Evolutionary conservation across 2,888 invertebrate species (phyloP).

Genomic region (Tanytarsus gracilentus): DNA sequence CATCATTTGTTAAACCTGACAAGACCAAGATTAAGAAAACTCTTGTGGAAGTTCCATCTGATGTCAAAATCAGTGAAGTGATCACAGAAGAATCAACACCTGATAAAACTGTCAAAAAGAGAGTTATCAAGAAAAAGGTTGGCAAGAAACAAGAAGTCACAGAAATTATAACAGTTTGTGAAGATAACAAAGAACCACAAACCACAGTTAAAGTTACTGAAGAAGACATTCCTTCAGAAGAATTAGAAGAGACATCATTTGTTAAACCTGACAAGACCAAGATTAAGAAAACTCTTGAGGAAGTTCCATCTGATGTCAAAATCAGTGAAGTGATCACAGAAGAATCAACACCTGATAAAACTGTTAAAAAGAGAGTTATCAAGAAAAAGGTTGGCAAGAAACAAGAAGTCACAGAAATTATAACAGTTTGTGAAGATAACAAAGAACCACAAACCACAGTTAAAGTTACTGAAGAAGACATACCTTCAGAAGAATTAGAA

Average conservation of each 20-base stretch:
- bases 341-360: constrained; percentile 34
- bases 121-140: constrained; percentile 41
- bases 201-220: constrained; percentile 33
- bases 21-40: constrained; percentile 29
- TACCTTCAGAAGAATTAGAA: constrained; percentile 34
- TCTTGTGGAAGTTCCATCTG: constrained; percentile 33
- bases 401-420: constrained; percentile 43
- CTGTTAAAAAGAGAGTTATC: constrained; percentile 36
- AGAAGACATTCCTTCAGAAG: constrained; percentile 9
- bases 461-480: constrained; percentile 39
- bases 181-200: constrained; percentile 36
- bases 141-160: constrained; percentile 40
- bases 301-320: constrained; percentile 37
- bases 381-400: constrained; percentile 42
- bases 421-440: constrained; percentile 39
- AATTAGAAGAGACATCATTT: constrained; percentile 34
- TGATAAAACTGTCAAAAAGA: constrained; percentile 42
- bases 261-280: constrained; percentile 35
- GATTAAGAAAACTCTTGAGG: constrained; percentile 30
- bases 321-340: constrained; percentile 33
- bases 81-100: constrained; percentile 38
- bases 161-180: constrained; percentile 40
- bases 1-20: constrained; percentile 12
- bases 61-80: constrained; percentile 35
- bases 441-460: constrained; percentile 44